Evolutionary conservation across 2,888 invertebrate species (phyloP).

Genomic region (Sialis fuliginosa): DNA sequence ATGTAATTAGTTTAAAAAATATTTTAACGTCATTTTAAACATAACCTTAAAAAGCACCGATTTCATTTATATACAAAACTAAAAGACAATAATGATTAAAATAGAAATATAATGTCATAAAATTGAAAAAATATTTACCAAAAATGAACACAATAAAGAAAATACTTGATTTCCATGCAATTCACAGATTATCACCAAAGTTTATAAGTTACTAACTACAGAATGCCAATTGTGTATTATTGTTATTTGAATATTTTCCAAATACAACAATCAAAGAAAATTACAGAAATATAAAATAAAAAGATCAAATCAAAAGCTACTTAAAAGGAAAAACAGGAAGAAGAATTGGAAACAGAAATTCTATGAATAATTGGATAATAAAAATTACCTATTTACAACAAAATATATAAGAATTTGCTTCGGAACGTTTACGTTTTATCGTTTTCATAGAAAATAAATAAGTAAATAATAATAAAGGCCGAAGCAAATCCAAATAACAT

Average conservation of each 20-base stretch:
- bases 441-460: too few species aligned
- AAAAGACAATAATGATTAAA: too few species aligned
- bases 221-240: constrained; percentile 4
- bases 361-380: background rate
- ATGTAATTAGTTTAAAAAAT: too few species aligned
- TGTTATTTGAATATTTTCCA: constrained; percentile 5
- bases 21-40: too few species aligned
- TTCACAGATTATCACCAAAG: constrained; percentile 3
- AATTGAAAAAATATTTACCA: too few species aligned
- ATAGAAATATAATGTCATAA: too few species aligned
- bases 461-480: background rate
- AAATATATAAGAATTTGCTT: too few species aligned
- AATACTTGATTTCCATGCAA: constrained; percentile 4
- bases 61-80: too few species aligned
- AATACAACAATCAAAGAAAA: constrained; percentile 7
- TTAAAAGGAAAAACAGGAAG: constrained; percentile 7
- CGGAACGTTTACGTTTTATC: too few species aligned
- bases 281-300: constrained; percentile 7
- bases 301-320: constrained; percentile 10
- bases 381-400: too few species aligned
- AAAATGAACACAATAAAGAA: too few species aligned
- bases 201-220: background rate
- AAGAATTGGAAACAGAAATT: constrained; percentile 1
- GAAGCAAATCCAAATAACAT: background rate
- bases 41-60: too few species aligned